Conservation (phyloP, 2,113 vertebrate genomes). For the Megaceryle maxima region DNA sequence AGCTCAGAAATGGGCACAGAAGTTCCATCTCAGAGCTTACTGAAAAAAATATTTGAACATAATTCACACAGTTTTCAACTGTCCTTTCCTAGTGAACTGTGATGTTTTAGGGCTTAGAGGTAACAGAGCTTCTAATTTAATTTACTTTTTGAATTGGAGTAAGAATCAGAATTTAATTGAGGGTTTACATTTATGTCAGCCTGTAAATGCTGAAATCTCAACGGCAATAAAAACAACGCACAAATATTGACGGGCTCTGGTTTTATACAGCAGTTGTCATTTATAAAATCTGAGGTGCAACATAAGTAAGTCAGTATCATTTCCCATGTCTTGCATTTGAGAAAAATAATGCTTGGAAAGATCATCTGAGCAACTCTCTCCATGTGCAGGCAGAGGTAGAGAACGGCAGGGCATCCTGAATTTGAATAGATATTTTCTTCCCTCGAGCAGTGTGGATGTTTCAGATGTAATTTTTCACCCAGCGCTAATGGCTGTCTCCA, state of each 20-base stretch:
- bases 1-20: neutral
- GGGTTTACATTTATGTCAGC: neutral
- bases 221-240: neutral
- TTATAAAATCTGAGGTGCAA: neutral
- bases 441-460: neutral
- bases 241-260: neutral
- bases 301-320: neutral
- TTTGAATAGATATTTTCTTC: neutral
- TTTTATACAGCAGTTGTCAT: neutral
- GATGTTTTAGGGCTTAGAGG: neutral
- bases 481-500: neutral
- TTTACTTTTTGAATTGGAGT: neutral
- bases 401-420: neutral
- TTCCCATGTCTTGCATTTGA: neutral
- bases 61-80: neutral
- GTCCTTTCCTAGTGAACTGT: neutral
- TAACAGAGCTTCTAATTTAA: neutral
- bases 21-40: rapidly evolving
- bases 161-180: neutral
- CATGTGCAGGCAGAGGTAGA: neutral
- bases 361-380: neutral
- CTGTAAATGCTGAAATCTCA: neutral
- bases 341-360: neutral
- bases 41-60: neutral
- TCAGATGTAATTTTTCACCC: neutral